Conservation (phyloP, 2,113 vertebrate species). For the Cyphomyrus plagiostoma region DNA sequence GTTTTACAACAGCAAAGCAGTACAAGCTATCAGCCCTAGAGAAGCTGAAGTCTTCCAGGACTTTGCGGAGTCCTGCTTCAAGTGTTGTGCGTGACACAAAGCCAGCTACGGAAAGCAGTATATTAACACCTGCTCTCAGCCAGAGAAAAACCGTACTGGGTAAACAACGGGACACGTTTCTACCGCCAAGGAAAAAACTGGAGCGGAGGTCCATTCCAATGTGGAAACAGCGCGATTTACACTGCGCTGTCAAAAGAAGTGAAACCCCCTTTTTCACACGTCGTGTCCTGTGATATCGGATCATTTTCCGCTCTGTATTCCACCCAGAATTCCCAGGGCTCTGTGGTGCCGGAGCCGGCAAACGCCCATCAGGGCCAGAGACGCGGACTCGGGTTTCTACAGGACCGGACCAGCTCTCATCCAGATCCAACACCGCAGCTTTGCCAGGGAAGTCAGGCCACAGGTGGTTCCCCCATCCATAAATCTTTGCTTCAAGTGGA, state of each 20-base stretch:
- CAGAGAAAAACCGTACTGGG: neutral
- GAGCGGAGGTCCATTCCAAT: neutral
- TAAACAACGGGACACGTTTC: neutral
- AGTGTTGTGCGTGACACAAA: neutral
- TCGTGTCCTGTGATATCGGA: neutral
- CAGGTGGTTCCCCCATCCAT: neutral
- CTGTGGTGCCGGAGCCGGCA: neutral
- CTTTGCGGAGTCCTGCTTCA: neutral
- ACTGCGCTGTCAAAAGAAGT: neutral
- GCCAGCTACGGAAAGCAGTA: neutral
- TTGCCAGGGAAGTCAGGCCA: neutral
- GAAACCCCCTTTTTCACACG: neutral
- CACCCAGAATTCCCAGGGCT: neutral
- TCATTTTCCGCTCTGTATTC: neutral
- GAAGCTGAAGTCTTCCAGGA: neutral
- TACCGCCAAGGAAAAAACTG: neutral
- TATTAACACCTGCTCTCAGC: neutral
- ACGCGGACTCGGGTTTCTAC: neutral
- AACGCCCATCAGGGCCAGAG: neutral
- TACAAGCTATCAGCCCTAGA: neutral
- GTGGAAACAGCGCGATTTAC: neutral
- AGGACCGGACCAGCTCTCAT: neutral
- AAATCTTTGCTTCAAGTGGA: neutral
- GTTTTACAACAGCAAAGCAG: neutral
- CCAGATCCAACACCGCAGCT: neutral